Percentiles rank a stretch among this genome's conserved stretches.
These are phyloP conservation scores for Thomomys bottae DNA, from an alignment of 2,113 vertebrate genomes.

Conservation along the genomic window DNA sequence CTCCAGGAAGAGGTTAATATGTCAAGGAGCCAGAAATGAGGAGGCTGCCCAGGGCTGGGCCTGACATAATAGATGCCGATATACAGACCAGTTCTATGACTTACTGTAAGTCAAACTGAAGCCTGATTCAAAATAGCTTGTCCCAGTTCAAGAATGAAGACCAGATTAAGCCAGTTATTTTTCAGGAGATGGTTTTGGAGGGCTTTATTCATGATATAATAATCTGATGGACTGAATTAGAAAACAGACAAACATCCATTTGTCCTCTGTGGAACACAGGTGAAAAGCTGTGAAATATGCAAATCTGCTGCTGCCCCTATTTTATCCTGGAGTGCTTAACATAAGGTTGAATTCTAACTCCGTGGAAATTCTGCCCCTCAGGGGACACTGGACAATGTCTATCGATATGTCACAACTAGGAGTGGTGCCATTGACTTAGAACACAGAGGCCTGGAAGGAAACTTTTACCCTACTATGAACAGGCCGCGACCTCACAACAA, in stretches of 20 bases:
- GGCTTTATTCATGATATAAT: too few relatives aligned
- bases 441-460: not conserved
- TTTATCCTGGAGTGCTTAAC: not conserved
- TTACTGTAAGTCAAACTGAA: not conserved
- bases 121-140: not conserved
- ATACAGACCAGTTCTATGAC: not conserved
- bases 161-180: not conserved
- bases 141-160: conserved; percentile 39
- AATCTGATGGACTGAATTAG: too few relatives aligned
- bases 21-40: not conserved
- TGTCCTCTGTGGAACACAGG: conserved; percentile 5
- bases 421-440: not conserved
- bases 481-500: not conserved
- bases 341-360: too few relatives aligned
- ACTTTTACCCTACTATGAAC: not conserved
- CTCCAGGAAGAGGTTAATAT: not conserved
- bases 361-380: not conserved
- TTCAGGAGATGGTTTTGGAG: not conserved
- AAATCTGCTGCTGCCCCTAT: not conserved
- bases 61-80: not conserved
- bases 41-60: not conserved
- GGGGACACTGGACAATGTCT: not conserved
- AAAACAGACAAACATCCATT: not conserved
- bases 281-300: not conserved
- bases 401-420: not conserved